phyloP scores from a whole-genome alignment of 2,113 vertebrate species.

The Coracopsis vasa region DNA sequence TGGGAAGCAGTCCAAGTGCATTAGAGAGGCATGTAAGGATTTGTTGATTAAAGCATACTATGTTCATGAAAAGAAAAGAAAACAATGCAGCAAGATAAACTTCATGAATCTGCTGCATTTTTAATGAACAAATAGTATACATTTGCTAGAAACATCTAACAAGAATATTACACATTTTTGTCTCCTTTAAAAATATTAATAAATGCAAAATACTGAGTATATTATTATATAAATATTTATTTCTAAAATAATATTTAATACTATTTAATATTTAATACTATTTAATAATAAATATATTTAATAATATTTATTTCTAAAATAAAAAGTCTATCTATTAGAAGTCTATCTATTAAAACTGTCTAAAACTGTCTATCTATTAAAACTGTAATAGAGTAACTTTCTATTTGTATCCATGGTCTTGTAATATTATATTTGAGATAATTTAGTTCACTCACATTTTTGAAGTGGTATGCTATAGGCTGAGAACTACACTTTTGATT shows the following conservation, averaged over 20 bases:
- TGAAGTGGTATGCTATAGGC: not conserved
- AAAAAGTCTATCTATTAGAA: no score
- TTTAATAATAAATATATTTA: no score
- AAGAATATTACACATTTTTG: not conserved
- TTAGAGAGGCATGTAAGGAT: not conserved
- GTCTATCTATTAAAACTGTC: no score
- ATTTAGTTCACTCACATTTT: not conserved
- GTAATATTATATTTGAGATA: not conserved
- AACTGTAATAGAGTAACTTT: not conserved
- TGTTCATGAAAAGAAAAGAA: not conserved
- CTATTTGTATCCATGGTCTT: not conserved
- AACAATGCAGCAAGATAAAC: not conserved
- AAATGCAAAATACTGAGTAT: not conserved
- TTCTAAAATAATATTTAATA: not conserved
- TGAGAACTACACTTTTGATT: not conserved
- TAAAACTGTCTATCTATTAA: not conserved
- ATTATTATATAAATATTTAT: not conserved
- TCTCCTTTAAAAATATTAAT: not conserved
- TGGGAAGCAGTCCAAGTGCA: not conserved
- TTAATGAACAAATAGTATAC: not conserved
- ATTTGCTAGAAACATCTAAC: not conserved
- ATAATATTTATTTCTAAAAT: no score
- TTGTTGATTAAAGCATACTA: not conserved
- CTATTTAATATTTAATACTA: no score
- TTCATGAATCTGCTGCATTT: not conserved